Conservation (phyloP, 2,113 vertebrate species). For the Chrysemys picta region DNA sequence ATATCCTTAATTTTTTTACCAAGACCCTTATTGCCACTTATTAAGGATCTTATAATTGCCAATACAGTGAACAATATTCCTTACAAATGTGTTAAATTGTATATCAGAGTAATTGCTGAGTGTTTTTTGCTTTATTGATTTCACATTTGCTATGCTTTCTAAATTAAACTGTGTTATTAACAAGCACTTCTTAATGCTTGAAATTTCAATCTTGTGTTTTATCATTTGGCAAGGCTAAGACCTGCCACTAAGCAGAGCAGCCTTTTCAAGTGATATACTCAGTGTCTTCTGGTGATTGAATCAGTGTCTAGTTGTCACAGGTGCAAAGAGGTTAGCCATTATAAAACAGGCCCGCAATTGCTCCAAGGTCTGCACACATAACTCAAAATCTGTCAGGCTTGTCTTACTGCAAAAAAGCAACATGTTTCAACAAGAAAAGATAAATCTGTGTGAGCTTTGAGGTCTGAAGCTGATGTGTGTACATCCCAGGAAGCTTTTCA, state of each 20-base stretch:
- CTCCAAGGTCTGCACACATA: not conserved
- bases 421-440: not conserved
- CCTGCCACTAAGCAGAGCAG: not conserved
- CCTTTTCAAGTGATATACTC: not conserved
- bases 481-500: not conserved
- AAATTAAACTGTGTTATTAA: constrained; percentile 29
- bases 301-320: not conserved
- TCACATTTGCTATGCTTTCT: constrained; percentile 14
- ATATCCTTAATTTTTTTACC: not conserved
- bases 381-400: constrained; percentile 6
- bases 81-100: not conserved
- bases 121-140: not conserved
- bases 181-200: not conserved
- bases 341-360: not conserved
- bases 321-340: not conserved
- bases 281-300: not conserved
- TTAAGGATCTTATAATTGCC: not conserved
- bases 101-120: not conserved
- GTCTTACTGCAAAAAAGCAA: constrained; percentile 20
- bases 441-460: not conserved
- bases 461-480: not conserved
- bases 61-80: not conserved
- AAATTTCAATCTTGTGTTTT: not conserved
- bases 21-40: not conserved
- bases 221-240: not conserved